Percentiles rank a stretch among this genome's conserved stretches.
Evolutionary conservation across 2,797 vertebrate species (phyloP).

Genomic region (Balearica regulorum): DNA sequence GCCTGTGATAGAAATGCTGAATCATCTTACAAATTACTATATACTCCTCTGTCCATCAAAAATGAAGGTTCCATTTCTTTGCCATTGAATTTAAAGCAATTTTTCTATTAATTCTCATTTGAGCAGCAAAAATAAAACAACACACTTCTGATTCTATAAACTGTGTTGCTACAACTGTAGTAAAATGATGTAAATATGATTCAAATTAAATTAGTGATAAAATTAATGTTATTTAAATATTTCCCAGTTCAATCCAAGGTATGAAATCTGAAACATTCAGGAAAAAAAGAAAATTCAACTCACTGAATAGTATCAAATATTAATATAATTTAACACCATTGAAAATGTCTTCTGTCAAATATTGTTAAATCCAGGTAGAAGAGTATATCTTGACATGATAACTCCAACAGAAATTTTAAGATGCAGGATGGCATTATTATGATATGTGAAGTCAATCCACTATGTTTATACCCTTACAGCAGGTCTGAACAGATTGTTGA

Average conservation of each 20-base stretch:
- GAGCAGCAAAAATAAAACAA: neutral
- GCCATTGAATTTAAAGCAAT: neutral
- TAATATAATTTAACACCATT: neutral
- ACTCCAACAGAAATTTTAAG: neutral
- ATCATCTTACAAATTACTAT: neutral
- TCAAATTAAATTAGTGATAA: neutral
- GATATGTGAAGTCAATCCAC: neutral
- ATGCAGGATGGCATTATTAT: neutral
- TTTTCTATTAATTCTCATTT: neutral
- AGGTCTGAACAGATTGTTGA: neutral
- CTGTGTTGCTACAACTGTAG: neutral
- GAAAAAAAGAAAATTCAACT: neutral
- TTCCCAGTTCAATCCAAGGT: neutral
- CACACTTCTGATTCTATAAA: neutral
- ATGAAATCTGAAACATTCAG: neutral
- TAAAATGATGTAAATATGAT: neutral
- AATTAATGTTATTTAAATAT: neutral
- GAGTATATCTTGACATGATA: neutral
- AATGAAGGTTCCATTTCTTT: neutral
- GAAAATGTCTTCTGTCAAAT: neutral
- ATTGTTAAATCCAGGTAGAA: neutral
- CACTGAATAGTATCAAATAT: neutral
- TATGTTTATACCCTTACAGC: neutral
- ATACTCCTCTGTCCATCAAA: neutral
- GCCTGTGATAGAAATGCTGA: neutral